Evolutionary conservation across 2,113 vertebrate species (phyloP), one percentile per base, ranked within the genome.

Genomic region (Tyto alba): DNA sequence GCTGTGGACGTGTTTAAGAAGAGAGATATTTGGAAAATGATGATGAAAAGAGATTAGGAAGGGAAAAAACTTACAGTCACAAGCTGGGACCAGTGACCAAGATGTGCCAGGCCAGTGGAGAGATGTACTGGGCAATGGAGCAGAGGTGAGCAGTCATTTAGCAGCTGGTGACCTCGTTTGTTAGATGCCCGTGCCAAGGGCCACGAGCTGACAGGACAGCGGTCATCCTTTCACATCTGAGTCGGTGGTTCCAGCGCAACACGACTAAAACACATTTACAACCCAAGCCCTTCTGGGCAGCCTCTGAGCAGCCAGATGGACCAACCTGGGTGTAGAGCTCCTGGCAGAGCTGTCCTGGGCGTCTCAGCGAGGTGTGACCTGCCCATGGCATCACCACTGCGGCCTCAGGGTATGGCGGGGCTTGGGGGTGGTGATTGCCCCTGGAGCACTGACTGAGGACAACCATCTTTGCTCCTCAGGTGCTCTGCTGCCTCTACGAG

Each of bases 401-500:
- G 2, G 47, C 67, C 68, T 83, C 16, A 6, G 55, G 38, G 43
- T 38, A 69, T 1, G 0, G 27, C 9, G 7, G 11, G 57, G n/a
- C 64, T 72, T 30, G 6, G 4, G 47, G 9, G 5, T 45, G 23
- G 20, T 1, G 1, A 63, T 15, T 80, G n/a, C 74, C 64, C 43
- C 63, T 80, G 52, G 36, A 85, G 43, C 41, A 26, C 27, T 18
- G 27, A 16, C 79, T 85, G 86, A 81, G 13, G 14, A 83, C 48
- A 85, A 9, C 2, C 13, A 78, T 50, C 20, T 93, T 45, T 25
- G 80, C 93, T 96, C 27, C 45, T 50, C 90, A 98, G 98, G 82
- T 97, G 22, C 98, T 98, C 75, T 88, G 91, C 23, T 13, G 59
- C 77, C 92, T 74, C 81, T 98, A 98, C 2, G 89, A 98, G 17